Percentiles rank a stretch among this genome's conserved stretches.
These are phyloP conservation scores for Lampris megalopsis DNA, from an alignment of 2,113 vertebrate genomes.

Conservation along the genomic window DNA sequence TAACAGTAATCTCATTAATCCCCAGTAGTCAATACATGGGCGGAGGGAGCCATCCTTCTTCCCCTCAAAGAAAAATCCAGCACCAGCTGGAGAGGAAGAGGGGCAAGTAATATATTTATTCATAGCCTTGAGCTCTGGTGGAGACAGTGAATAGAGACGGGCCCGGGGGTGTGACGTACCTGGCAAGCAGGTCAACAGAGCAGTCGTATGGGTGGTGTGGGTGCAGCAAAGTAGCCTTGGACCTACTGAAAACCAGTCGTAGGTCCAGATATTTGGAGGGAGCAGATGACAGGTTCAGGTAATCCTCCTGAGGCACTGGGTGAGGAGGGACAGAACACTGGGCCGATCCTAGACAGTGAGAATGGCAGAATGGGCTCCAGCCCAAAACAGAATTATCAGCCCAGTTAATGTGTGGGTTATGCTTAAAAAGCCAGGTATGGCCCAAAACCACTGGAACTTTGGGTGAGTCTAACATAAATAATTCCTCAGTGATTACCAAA, in stretches of 20 bases:
- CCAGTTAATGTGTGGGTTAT: background rate
- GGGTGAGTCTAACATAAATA: background rate
- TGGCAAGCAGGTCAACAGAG: background rate
- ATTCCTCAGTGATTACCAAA: background rate
- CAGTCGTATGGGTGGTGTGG: conserved; percentile 6
- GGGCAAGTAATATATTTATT: background rate
- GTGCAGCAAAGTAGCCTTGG: background rate
- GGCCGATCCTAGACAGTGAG: background rate
- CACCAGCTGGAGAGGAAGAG: background rate
- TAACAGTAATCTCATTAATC: background rate
- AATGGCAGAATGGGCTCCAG: background rate
- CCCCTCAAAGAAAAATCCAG: background rate
- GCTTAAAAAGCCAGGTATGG: background rate
- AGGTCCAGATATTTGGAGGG: background rate
- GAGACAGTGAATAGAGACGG: background rate
- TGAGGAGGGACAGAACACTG: background rate
- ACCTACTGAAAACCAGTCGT: background rate
- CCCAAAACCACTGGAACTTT: background rate
- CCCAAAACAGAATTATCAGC: background rate
- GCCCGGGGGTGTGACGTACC: background rate
- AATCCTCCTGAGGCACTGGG: background rate
- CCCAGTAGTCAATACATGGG: too few relatives aligned
- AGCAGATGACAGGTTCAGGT: background rate
- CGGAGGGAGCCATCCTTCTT: background rate
- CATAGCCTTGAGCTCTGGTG: background rate